Percentiles rank a stretch among this genome's conserved stretches.
Conservation (phyloP, 2,888 invertebrate genomes). For the Ophion costatus region DNA sequence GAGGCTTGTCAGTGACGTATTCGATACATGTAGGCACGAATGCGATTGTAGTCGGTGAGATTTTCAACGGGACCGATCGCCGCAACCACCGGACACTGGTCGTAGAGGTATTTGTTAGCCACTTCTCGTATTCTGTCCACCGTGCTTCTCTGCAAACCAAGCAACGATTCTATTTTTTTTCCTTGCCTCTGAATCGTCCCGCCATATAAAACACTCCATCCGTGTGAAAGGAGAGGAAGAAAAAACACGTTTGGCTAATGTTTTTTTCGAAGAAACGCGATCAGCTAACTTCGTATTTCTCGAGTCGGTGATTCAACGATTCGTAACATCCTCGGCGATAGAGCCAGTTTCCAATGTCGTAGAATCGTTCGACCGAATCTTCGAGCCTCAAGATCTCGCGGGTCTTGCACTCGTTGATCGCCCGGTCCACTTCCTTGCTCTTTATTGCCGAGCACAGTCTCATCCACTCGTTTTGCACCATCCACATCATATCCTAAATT, state of each 20-base stretch:
- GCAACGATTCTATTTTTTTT: not conserved
- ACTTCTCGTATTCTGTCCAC: conserved; percentile 67
- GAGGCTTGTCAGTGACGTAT: conserved; percentile 58
- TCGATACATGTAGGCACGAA: conserved; percentile 79
- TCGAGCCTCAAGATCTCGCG: conserved; percentile 76
- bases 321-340: conserved; percentile 78
- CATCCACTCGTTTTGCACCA: conserved; percentile 83
- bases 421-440: conserved; percentile 80
- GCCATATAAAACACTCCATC: not conserved
- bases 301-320: conserved; percentile 71
- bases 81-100: conserved; percentile 83
- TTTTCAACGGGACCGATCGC: conserved; percentile 84
- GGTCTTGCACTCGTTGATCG: conserved; percentile 79
- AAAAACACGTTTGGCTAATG: not conserved
- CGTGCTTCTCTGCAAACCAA: conserved; percentile 58
- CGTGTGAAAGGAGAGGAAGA: not conserved
- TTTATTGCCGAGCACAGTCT: conserved; percentile 79
- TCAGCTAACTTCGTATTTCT: conserved; percentile 67
- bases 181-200: not conserved
- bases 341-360: conserved; percentile 82
- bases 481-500: conserved; percentile 80
- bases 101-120: conserved; percentile 81
- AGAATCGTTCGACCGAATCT: conserved; percentile 79
- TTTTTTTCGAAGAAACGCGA: not conserved
- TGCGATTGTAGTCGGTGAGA: conserved; percentile 82